Base-by-base conservation (phyloP, 2,888 invertebrate genomes). In the Metellina segmentata region DNA sequence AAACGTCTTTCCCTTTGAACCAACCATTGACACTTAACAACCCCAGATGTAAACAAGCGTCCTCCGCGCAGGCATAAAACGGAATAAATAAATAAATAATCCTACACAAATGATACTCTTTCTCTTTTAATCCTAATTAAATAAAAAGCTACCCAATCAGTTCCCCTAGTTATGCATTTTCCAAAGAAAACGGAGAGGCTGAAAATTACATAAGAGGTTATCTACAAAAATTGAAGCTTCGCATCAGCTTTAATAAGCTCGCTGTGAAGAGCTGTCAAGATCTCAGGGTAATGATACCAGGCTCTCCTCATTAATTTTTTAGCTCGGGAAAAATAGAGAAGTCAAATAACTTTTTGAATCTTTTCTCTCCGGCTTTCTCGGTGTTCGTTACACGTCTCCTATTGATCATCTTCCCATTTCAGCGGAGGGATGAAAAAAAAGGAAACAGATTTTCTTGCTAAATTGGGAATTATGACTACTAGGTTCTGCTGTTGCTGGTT, bases 301-400 rank as follows among this genome's bases (percentile, higher is more conserved):
- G 34, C 48, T 72, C 81, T 51, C 72, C 85, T 90, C 90, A 90
- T 90, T 90, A 90, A 74, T 85, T 85, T 90, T 72, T 85, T 83
- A 52, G 72, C 51, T 52, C 79, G 78, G 20, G 51, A 16, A 81
- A 85, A 78, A 69, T 69, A 34, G 34, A 16, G 52, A 86, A 81
- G 6, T 72, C 4, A 49, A 51, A 53, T 13, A 89, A 82, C n/a
- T 69, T 77, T 87, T 34, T 69, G 34, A 61, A 61, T 61, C n/a
- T 75, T 75, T 75, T 75, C 70, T 71, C 75, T 53, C 75, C 51
- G 61, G 53, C 48, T 49, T 61, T 81, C 61, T 19, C 74, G 34
- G 48, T 48, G 89, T 70, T 90, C 90, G 81, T 85, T 81, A 85
- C 75, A 53, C 48, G 49, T 86, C 61, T 61, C 70, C 74, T 53